Percentiles rank a stretch among this genome's conserved stretches.
phyloP scores from a whole-genome alignment of 2,113 vertebrate genomes.

The Bostrychus sinensis region DNA sequence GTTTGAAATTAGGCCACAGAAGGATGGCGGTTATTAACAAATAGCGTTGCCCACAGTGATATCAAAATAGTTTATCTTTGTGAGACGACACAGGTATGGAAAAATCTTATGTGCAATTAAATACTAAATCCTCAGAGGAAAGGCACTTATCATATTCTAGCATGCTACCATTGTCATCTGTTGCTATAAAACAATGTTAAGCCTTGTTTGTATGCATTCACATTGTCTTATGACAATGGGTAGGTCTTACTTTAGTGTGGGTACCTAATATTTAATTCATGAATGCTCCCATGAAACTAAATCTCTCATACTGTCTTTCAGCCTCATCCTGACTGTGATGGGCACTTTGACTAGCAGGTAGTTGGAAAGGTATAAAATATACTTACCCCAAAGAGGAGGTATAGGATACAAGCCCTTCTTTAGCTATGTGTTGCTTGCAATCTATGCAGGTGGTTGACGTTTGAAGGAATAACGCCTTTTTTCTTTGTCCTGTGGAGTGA shows the following conservation, averaged over 20 bases:
- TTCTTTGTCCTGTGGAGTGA: no score
- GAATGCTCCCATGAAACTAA: constrained; percentile 62
- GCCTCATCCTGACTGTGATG: constrained; percentile 21
- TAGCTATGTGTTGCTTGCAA: no score
- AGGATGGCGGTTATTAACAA: constrained; percentile 47
- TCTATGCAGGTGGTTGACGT: no score
- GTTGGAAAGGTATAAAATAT: constrained; percentile 4
- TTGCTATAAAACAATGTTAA: no score
- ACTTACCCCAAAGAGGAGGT: no score
- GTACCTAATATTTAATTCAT: constrained; percentile 64
- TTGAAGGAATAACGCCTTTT: no score
- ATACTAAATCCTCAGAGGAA: constrained; percentile 33
- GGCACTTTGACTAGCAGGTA: constrained; percentile 24
- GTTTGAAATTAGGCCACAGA: constrained; percentile 63
- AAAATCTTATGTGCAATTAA: constrained; percentile 38
- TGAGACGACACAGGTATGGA: constrained; percentile 30
- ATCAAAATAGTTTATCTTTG: constrained; percentile 62
- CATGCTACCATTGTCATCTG: constrained; percentile 4
- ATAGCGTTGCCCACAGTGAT: constrained; percentile 48
- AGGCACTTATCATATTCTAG: background rate
- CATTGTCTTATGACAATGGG: no score
- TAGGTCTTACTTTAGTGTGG: no score
- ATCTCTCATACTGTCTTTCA: constrained; percentile 37
- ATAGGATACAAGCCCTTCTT: no score
- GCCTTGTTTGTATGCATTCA: no score